Percentiles rank a stretch among this genome's conserved stretches.
Conservation (phyloP, 2,113 vertebrate species). For the Coryphaenoides rupestris region DNA sequence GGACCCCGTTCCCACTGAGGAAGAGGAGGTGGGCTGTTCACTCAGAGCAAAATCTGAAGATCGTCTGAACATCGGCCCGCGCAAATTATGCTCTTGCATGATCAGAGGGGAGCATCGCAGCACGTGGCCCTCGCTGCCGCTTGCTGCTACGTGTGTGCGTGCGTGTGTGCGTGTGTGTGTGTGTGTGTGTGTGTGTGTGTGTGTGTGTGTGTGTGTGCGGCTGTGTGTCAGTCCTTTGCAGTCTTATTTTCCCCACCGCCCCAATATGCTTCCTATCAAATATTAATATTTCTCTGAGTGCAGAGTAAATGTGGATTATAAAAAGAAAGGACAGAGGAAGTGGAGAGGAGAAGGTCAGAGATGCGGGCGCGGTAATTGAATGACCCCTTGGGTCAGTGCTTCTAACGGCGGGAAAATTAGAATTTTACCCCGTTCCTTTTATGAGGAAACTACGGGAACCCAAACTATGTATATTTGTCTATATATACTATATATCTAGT, state of each 20-base stretch:
- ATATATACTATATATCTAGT: neutral
- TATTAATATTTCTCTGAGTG: conserved; percentile 78
- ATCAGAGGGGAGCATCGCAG: conserved; percentile 34
- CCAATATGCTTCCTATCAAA: conserved; percentile 61
- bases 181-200: too few species aligned
- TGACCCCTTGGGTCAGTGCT: conserved; percentile 58
- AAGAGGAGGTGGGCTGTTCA: conserved; percentile 24
- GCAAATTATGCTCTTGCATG: conserved; percentile 33
- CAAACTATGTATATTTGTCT: conserved; percentile 14
- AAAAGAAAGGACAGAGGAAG: conserved; percentile 55
- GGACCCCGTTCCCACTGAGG: neutral
- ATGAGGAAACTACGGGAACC: conserved; percentile 26
- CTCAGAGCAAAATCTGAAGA: conserved; percentile 37
- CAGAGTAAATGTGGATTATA: conserved; percentile 67
- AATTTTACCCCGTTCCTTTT: conserved; percentile 54
- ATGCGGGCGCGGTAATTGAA: conserved; percentile 60
- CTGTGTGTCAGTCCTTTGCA: conserved; percentile 20
- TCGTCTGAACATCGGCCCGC: conserved; percentile 28
- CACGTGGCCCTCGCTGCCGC: conserved; percentile 22
- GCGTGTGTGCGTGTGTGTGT: conserved; percentile 6
- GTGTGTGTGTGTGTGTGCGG: too few species aligned
- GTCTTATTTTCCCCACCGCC: conserved; percentile 49
- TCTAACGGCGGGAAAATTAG: conserved; percentile 55
- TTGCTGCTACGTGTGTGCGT: too few species aligned
- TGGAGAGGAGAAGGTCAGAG: conserved; percentile 30